Conservation (phyloP, 1,140 invertebrate genomes). For the Caenorhabditis tropicalis region DNA sequence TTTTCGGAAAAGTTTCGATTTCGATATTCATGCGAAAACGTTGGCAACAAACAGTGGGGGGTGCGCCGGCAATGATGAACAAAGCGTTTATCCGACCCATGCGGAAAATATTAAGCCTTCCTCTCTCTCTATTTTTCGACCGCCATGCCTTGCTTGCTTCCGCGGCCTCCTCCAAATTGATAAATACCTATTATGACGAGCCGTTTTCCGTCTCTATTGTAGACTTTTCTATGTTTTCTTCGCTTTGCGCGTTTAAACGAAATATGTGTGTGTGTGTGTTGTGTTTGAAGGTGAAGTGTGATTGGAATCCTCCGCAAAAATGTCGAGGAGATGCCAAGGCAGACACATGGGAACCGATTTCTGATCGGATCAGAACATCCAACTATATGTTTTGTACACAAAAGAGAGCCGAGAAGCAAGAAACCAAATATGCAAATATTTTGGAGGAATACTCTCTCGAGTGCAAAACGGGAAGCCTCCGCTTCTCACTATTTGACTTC, state of each 20-base stretch:
- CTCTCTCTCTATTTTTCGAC: neutral
- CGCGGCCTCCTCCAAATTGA: neutral
- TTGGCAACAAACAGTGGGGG: constrained; percentile 16
- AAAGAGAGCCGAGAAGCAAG: neutral
- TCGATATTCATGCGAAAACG: neutral
- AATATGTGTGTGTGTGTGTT: neutral
- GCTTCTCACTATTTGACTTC: neutral
- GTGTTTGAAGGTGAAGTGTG: constrained; percentile 20
- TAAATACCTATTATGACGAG: constrained; percentile 31
- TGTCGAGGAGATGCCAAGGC: neutral
- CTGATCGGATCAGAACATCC: neutral
- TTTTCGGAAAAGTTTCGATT: constrained; percentile 14
- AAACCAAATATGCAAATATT: constrained; percentile 43
- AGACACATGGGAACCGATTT: neutral
- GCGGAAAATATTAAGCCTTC: constrained; percentile 40
- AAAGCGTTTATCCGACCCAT: constrained; percentile 35
- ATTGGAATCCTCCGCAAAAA: neutral
- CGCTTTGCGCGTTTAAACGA: neutral
- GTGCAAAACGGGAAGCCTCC: constrained; percentile 27
- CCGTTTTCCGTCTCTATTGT: neutral
- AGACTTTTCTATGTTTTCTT: neutral
- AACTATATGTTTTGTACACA: constrained; percentile 23
- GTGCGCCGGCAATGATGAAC: neutral
- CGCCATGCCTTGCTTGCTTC: neutral
- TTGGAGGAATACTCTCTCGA: constrained; percentile 25